phyloP scores from a whole-genome alignment of 1,140 invertebrate genomes.

The Drosophila bocki region DNA sequence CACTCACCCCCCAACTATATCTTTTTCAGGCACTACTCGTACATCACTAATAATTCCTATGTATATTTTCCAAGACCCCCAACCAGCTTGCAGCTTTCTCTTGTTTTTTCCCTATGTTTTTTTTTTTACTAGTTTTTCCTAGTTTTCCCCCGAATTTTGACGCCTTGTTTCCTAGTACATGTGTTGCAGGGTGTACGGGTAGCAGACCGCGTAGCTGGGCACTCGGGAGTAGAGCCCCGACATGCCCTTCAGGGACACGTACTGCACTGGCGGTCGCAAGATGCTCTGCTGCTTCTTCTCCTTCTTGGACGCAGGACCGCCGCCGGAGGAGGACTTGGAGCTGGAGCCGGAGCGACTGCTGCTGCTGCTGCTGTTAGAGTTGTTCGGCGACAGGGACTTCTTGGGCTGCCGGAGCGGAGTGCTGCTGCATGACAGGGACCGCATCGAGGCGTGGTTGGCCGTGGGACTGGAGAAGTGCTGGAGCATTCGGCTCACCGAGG shows the following conservation, averaged over 20 bases:
- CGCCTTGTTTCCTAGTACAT: constrained; percentile 52
- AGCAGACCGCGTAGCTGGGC: constrained; percentile 80
- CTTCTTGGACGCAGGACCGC: constrained; percentile 52
- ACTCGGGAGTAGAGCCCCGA: constrained; percentile 80
- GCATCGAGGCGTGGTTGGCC: constrained; percentile 80
- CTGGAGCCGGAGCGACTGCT: constrained; percentile 41
- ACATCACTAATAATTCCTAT: constrained; percentile 58
- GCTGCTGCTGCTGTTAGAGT: constrained; percentile 48
- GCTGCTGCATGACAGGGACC: constrained; percentile 88
- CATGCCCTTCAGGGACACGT: constrained; percentile 84
- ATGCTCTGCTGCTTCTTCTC: constrained; percentile 84
- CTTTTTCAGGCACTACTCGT: constrained; percentile 71
- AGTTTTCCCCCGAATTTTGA: background rate
- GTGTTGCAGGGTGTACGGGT: constrained; percentile 74
- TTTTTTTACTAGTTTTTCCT: background rate
- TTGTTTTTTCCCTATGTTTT: background rate
- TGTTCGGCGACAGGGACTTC: constrained; percentile 58
- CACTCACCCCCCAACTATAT: constrained; percentile 4
- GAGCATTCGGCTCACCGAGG: constrained; percentile 88
- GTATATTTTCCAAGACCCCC: constrained; percentile 42
- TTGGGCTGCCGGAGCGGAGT: constrained; percentile 84
- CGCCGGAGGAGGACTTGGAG: constrained; percentile 43
- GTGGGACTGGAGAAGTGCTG: constrained; percentile 86
- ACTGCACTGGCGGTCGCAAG: constrained; percentile 79
- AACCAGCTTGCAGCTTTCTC: constrained; percentile 39